Evolutionary conservation across 2,113 vertebrate genomes (phyloP).

Genomic region (Shinisaurus crocodilurus): DNA sequence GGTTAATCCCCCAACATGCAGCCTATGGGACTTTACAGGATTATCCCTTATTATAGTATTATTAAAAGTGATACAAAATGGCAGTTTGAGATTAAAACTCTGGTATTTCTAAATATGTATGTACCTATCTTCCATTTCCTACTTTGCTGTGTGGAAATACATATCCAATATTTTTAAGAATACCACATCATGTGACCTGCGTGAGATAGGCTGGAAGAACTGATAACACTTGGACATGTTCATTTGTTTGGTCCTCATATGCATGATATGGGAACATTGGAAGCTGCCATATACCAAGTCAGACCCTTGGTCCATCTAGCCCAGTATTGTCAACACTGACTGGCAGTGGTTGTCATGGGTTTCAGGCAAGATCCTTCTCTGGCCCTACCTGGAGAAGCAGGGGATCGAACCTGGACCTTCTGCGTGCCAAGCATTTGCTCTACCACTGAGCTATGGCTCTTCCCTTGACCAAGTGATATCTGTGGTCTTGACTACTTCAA

Average conservation of each 20-base stretch:
- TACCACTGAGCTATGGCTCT: too few species aligned
- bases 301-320: too few species aligned
- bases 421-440: too few species aligned
- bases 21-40: slow-evolving; percentile 71
- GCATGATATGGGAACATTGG: neutral
- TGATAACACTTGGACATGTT: neutral
- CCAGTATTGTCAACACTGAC: too few species aligned
- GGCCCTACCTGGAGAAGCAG: too few species aligned
- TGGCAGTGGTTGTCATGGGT: too few species aligned
- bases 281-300: too few species aligned
- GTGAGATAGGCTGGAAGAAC: neutral
- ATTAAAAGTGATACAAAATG: slow-evolving; percentile 71
- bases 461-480: neutral
- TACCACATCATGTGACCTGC: slow-evolving; percentile 2
- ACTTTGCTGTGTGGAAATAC: slow-evolving; percentile 39
- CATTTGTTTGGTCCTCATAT: neutral
- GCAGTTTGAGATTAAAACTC: slow-evolving; percentile 61
- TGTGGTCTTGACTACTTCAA: neutral
- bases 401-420: too few species aligned
- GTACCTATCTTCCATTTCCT: slow-evolving; percentile 31
- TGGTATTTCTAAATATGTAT: slow-evolving; percentile 59
- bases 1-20: slow-evolving; percentile 72
- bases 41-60: slow-evolving; percentile 72
- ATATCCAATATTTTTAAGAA: slow-evolving; percentile 17
- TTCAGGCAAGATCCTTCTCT: too few species aligned